Evolutionary conservation across 2,113 vertebrate species (phyloP).

Genomic region (Hippopotamus amphibius): DNA sequence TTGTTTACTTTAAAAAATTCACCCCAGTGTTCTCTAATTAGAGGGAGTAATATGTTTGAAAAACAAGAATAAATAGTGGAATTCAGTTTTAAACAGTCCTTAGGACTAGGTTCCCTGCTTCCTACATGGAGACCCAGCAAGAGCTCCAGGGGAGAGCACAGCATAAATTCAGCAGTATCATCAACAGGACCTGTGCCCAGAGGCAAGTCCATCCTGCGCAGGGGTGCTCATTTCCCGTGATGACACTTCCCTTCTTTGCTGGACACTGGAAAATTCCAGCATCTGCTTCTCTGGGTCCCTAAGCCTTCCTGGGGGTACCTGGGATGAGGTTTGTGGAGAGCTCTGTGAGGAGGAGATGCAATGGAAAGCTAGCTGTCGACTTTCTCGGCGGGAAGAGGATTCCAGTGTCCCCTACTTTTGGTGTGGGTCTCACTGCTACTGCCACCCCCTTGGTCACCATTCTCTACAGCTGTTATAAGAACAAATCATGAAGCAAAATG

Average conservation of each 20-base stretch:
- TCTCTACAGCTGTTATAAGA: neutral
- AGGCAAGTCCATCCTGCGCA: neutral
- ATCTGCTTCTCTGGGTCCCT: neutral
- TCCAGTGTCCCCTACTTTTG: neutral
- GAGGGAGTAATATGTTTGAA: neutral
- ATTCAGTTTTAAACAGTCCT: neutral
- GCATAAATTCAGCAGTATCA: neutral
- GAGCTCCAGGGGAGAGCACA: neutral
- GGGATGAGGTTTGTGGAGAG: neutral
- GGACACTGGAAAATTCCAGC: neutral
- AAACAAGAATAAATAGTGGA: neutral
- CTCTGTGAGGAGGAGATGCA: neutral
- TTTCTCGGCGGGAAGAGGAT: neutral
- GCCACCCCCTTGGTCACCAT: neutral
- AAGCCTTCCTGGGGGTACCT: neutral
- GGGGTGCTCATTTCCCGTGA: neutral
- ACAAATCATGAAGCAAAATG: neutral
- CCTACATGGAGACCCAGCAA: neutral
- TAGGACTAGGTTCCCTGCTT: neutral
- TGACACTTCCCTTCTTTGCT: neutral
- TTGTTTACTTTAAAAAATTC: neutral
- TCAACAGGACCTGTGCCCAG: neutral
- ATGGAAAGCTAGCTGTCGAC: neutral
- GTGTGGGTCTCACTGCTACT: neutral
- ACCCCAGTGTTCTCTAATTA: neutral